A percentile compares a stretch with the other conserved stretches of the same genome.
phyloP scores from a whole-genome alignment of 2,113 vertebrate species.

The Leuciscus idus region DNA sequence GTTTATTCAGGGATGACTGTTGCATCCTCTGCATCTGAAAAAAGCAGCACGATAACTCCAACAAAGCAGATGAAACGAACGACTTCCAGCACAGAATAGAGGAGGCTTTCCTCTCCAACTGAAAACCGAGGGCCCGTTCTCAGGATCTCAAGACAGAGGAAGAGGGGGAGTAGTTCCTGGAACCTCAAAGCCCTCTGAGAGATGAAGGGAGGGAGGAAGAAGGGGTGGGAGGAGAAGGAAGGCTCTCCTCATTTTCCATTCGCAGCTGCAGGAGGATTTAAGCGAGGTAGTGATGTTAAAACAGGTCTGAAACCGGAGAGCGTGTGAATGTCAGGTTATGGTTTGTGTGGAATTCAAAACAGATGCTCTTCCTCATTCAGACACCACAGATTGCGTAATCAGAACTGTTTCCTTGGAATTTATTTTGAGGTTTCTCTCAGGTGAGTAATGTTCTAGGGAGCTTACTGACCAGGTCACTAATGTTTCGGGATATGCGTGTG shows the following conservation, averaged over 20 bases:
- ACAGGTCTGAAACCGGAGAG: slow-evolving; percentile 60
- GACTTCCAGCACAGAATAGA: slow-evolving; percentile 25
- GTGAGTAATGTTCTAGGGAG: slow-evolving; percentile 25
- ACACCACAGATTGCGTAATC: slow-evolving; percentile 13
- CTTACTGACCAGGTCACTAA: neutral
- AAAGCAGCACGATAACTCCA: slow-evolving; percentile 20
- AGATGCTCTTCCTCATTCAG: slow-evolving; percentile 38
- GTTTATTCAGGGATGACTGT: slow-evolving; percentile 63
- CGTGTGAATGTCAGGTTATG: slow-evolving; percentile 69
- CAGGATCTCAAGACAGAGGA: slow-evolving; percentile 57
- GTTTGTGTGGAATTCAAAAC: slow-evolving; percentile 43
- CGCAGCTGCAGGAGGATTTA: slow-evolving; percentile 61
- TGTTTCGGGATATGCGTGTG: slow-evolving; percentile 7
- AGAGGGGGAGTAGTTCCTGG: slow-evolving; percentile 65
- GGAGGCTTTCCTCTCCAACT: slow-evolving; percentile 47
- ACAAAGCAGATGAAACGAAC: slow-evolving; percentile 1
- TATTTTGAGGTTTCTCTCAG: slow-evolving; percentile 3
- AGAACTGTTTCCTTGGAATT: slow-evolving; percentile 2
- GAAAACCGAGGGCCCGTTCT: neutral
- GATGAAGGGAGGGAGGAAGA: slow-evolving; percentile 31
- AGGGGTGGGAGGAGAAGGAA: slow-evolving; percentile 60
- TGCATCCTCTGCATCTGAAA: slow-evolving; percentile 49
- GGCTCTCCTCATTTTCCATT: slow-evolving; percentile 73
- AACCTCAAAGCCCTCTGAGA: slow-evolving; percentile 65
- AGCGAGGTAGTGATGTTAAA: slow-evolving; percentile 61